Evolutionary conservation across 1,140 invertebrate species (phyloP).

Genomic region (Hypsibius dujardini): DNA sequence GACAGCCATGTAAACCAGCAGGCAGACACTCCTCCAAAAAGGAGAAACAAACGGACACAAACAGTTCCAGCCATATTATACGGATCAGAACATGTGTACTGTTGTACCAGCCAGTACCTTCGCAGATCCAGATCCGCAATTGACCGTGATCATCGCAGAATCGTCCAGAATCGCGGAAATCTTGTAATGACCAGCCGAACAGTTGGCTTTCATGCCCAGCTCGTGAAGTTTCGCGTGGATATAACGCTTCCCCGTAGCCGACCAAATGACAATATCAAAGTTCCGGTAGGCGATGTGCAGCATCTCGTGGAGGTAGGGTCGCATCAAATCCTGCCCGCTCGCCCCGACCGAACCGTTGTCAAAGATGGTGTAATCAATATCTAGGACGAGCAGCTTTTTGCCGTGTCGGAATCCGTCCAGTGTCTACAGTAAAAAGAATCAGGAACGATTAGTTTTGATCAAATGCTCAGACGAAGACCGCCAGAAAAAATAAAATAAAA

Average conservation of each 20-base stretch:
- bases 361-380: constrained; percentile 92
- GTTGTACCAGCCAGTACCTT: background rate
- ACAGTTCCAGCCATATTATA: background rate
- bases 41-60: constrained; percentile 34
- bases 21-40: constrained; percentile 35
- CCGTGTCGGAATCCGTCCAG: constrained; percentile 57
- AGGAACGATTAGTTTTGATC: no score
- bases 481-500: no score
- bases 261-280: constrained; percentile 44
- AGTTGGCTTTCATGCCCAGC: constrained; percentile 49
- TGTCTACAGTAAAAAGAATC: constrained; percentile 34
- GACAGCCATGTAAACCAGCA: no score
- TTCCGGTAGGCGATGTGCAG: constrained; percentile 66
- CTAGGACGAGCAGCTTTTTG: constrained; percentile 78
- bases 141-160: constrained; percentile 81
- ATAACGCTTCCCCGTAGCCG: constrained; percentile 93
- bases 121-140: constrained; percentile 39
- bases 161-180: constrained; percentile 78
- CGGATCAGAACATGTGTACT: no score
- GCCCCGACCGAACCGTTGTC: constrained; percentile 76
- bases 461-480: no score
- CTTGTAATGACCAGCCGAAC: constrained; percentile 60
- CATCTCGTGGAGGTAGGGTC: constrained; percentile 87
- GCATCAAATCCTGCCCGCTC: constrained; percentile 70
- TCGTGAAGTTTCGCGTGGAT: constrained; percentile 92